Evolutionary conservation across 2,888 invertebrate genomes (phyloP).

Genomic region (Leptothorax acervorum): DNA sequence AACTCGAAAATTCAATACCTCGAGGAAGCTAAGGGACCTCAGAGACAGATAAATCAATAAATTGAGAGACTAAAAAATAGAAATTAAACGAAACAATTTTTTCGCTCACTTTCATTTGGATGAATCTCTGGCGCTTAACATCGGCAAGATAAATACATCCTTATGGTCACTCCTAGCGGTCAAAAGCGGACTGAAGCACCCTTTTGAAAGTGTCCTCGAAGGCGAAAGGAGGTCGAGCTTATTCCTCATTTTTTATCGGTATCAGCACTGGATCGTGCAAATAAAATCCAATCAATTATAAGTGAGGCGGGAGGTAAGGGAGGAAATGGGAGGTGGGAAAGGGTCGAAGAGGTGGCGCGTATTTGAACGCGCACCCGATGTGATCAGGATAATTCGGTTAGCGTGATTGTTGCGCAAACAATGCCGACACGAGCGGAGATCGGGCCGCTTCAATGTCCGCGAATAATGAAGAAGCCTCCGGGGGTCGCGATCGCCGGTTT

Average conservation of each 20-base stretch:
- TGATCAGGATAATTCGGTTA: constrained; percentile 74
- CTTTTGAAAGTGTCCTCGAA: neutral
- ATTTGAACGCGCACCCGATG: constrained; percentile 61
- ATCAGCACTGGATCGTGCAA: constrained; percentile 64
- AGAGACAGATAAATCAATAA: neutral
- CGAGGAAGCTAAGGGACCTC: too few species aligned
- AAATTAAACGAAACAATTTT: neutral
- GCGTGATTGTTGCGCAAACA: constrained; percentile 71
- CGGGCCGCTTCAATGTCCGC: constrained; percentile 47
- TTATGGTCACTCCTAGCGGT: constrained; percentile 36
- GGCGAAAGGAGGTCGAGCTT: constrained; percentile 4
- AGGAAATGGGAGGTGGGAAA: neutral
- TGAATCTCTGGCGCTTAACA: constrained; percentile 8
- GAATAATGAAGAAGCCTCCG: constrained; percentile 60
- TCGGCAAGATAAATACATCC: constrained; percentile 24
- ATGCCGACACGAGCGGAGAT: constrained; percentile 48
- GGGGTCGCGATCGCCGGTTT: constrained; percentile 42
- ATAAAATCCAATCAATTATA: constrained; percentile 71
- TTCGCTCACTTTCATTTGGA: constrained; percentile 11
- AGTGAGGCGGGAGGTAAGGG: neutral
- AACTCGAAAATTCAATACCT: neutral
- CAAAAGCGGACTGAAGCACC: constrained; percentile 53
- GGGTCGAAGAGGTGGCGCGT: constrained; percentile 40
- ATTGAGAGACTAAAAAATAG: neutral
- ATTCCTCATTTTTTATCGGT: constrained; percentile 51